A percentile compares a stretch with the other conserved stretches of the same genome.
phyloP scores from a whole-genome alignment of 2,797 vertebrate species.

The Danio jaintianensis region DNA sequence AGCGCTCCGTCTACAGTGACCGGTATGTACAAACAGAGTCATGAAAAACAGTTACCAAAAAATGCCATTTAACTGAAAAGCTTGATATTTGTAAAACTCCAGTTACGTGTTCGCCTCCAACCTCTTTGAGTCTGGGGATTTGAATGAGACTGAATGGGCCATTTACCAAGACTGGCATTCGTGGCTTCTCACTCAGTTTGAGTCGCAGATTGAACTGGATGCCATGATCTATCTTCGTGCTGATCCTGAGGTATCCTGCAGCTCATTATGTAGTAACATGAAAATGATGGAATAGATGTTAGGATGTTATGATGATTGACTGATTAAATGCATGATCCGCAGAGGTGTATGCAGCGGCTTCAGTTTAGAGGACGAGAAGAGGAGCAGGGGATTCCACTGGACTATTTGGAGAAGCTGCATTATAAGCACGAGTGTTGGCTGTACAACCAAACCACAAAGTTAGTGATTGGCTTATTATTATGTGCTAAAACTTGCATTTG shows the following conservation, averaged over 20 bases:
- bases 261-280: neutral
- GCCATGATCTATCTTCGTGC: slow-evolving; percentile 86
- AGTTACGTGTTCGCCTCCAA: slow-evolving; percentile 87
- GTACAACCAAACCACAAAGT: slow-evolving; percentile 79
- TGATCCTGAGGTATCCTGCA: slow-evolving; percentile 78
- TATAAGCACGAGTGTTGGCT: slow-evolving; percentile 87
- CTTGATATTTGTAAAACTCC: slow-evolving; percentile 40
- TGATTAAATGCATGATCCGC: slow-evolving; percentile 20
- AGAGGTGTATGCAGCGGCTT: slow-evolving; percentile 87
- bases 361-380: slow-evolving; percentile 80
- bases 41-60: neutral
- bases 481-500: slow-evolving; percentile 1
- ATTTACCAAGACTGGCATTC: slow-evolving; percentile 87
- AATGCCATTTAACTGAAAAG: neutral
- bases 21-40: slow-evolving; percentile 70
- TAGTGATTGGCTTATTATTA: slow-evolving; percentile 28
- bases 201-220: slow-evolving; percentile 78
- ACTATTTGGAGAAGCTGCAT: slow-evolving; percentile 87
- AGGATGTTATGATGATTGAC: neutral
- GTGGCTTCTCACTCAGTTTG: slow-evolving; percentile 84
- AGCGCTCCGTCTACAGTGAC: slow-evolving; percentile 88
- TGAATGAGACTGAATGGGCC: slow-evolving; percentile 84
- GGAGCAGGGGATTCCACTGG: slow-evolving; percentile 83
- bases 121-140: slow-evolving; percentile 80
- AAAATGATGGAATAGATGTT: neutral